Percentiles rank a stretch among this genome's conserved stretches.
phyloP scores from a whole-genome alignment of 2,113 vertebrate genomes.

The Uria aalge region DNA sequence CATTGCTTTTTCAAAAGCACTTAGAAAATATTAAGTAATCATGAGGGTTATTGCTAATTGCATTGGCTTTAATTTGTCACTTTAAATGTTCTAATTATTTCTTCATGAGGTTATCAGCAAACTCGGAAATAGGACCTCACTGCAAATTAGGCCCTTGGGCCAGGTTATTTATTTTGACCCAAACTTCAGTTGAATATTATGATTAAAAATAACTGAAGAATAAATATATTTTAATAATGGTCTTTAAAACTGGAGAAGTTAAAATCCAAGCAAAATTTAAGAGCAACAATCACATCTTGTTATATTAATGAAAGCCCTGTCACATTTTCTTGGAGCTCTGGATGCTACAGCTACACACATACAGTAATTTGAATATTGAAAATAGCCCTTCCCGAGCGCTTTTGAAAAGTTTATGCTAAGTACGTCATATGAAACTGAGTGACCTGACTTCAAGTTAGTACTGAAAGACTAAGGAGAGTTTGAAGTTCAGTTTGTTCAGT shows the following conservation, averaged over 20 bases:
- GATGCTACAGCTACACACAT: not conserved
- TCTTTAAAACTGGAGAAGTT: slow-evolving; percentile 29
- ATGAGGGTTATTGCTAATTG: slow-evolving; percentile 67
- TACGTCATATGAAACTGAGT: not conserved
- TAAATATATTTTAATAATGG: slow-evolving; percentile 40
- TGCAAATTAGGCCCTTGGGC: slow-evolving; percentile 57
- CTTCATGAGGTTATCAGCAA: slow-evolving; percentile 59
- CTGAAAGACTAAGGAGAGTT: not conserved
- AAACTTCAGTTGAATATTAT: slow-evolving; percentile 51
- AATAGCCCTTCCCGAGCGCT: not conserved
- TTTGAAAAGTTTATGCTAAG: not conserved
- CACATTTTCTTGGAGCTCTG: not conserved
- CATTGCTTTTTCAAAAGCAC: slow-evolving; percentile 57
- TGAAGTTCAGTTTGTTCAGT: not conserved
- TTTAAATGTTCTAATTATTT: slow-evolving; percentile 71
- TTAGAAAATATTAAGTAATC: slow-evolving; percentile 68
- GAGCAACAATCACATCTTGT: not conserved
- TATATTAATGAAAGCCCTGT: not conserved
- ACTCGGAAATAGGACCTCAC: slow-evolving; percentile 43
- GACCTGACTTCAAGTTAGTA: not conserved
- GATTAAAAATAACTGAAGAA: slow-evolving; percentile 56
- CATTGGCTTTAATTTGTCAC: slow-evolving; percentile 58
- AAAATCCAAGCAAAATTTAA: slow-evolving; percentile 20
- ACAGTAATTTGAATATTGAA: not conserved
- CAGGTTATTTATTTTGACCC: slow-evolving; percentile 67